Percentiles rank a stretch among this genome's conserved stretches.
phyloP scores from a whole-genome alignment of 2,888 invertebrate species.

The Drosophila nigricruria region DNA sequence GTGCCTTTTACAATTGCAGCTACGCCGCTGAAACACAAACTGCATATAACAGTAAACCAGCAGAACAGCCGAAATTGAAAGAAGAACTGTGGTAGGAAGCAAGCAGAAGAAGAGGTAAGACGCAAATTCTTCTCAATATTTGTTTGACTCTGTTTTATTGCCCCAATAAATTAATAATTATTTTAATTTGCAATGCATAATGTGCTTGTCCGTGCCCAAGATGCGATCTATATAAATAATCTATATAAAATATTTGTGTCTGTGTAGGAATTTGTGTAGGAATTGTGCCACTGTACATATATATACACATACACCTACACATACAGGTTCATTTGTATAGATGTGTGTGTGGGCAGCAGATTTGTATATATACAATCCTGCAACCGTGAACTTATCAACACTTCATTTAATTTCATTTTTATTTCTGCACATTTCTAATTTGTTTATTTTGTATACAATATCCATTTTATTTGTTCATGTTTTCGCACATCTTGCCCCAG shows the following conservation, averaged over 20 bases:
- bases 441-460: conserved; percentile 71
- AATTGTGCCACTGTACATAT: not conserved
- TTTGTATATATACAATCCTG: conserved; percentile 5
- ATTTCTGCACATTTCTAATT: conserved; percentile 59
- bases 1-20: conserved; percentile 42
- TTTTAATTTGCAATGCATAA: conserved; percentile 29
- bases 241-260: not conserved
- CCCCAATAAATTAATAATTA: conserved; percentile 28
- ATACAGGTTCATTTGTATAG: not conserved
- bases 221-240: conserved; percentile 19
- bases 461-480: conserved; percentile 32
- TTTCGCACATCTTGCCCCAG: conserved; percentile 35
- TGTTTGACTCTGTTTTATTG: not conserved
- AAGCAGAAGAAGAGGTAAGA: conserved; percentile 20
- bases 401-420: conserved; percentile 71
- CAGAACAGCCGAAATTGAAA: conserved; percentile 23
- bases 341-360: not conserved
- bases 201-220: conserved; percentile 5
- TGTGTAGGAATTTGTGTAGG: not conserved
- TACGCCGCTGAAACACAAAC: conserved; percentile 39
- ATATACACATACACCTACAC: not conserved
- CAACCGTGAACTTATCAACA: conserved; percentile 69
- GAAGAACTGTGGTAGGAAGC: conserved; percentile 7
- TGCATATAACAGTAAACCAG: conserved; percentile 57
- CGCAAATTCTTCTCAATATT: not conserved